Conservation (phyloP, 2,888 invertebrate genomes). For the Pachymerium ferrugineum region DNA sequence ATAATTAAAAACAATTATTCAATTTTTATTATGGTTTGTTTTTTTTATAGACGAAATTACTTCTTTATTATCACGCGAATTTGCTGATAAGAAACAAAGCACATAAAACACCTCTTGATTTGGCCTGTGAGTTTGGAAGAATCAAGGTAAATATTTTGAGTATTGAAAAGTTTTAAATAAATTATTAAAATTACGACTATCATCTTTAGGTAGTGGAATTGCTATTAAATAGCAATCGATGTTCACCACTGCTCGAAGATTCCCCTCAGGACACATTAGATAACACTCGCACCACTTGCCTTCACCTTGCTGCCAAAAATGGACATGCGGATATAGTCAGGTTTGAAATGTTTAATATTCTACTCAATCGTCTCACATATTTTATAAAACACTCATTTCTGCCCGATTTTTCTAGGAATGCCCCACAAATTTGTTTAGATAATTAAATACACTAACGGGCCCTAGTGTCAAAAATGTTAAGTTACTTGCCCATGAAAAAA, state of each 20-base stretch:
- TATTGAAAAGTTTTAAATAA: too few species aligned
- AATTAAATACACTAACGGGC: background rate
- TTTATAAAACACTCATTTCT: background rate
- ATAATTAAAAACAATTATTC: background rate
- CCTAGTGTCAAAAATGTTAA: background rate
- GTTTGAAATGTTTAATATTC: constrained; percentile 40
- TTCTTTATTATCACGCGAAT: constrained; percentile 49
- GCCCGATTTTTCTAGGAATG: background rate
- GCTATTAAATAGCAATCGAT: constrained; percentile 45
- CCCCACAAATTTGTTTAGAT: background rate
- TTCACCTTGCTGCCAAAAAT: constrained; percentile 49
- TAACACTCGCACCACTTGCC: constrained; percentile 46
- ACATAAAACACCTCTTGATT: constrained; percentile 49
- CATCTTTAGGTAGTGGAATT: constrained; percentile 46
- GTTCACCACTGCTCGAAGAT: constrained; percentile 45
- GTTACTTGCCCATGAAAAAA: background rate
- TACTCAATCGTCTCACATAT: background rate
- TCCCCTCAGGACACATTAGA: constrained; percentile 45
- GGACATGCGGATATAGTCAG: constrained; percentile 49
- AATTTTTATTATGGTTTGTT: constrained; percentile 3
- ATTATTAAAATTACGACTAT: background rate
- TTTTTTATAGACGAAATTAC: constrained; percentile 46
- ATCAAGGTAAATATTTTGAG: constrained; percentile 39
- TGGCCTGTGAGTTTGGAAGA: constrained; percentile 52
- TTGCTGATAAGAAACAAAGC: constrained; percentile 47